Evolutionary conservation across 2,888 invertebrate species (phyloP), one percentile per base, ranked within the genome.

Genomic region (Epirrhoe tristata): DNA sequence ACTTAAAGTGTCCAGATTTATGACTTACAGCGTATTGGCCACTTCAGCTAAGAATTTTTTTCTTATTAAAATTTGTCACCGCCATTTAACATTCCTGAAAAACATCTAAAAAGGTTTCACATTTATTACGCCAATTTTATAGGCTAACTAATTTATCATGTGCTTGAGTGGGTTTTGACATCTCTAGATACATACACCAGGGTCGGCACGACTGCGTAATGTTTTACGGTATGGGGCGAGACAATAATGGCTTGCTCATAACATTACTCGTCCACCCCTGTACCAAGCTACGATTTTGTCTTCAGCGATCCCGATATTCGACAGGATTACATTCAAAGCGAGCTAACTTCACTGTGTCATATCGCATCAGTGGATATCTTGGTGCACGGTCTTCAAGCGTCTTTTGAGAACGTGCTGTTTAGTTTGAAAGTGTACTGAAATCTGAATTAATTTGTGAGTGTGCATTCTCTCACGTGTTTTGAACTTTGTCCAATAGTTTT

Each of bases 181-280:
- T 84, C 93, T 92, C 91, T 74, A 75, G 81, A 82, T 85, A 78
- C 82, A 85, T 88, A 80, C 80, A 75, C 79, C 81, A 80, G 84
- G 85, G 85, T 84, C 86, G 87, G 85, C 82, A 86, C 87, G 85
- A 87, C 91, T 93, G 86, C 90, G 91, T 93, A 92, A 93, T 93
- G 92, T 90, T 93, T 93, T 93, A 93, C 93, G 93, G 93, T 92
- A 93, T 93, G 90, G 92, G 90, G 89, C 90, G 92, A 93, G 93
- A 93, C 93, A 93, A 93, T 93, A 93, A 93, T 93, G 93, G 93
- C 86, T 91, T 89, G 93, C 93, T 93, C 93, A 93, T 93, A 93
- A 93, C 93, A 93, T 93, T 90, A 93, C 93, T 93, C 93, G 91
- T 92, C 89, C 88, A 81, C 84, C 90, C 82, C 79, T 76, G 88